Conservation (phyloP, 2,888 invertebrate species). For the Sphecodes monilicornis region DNA sequence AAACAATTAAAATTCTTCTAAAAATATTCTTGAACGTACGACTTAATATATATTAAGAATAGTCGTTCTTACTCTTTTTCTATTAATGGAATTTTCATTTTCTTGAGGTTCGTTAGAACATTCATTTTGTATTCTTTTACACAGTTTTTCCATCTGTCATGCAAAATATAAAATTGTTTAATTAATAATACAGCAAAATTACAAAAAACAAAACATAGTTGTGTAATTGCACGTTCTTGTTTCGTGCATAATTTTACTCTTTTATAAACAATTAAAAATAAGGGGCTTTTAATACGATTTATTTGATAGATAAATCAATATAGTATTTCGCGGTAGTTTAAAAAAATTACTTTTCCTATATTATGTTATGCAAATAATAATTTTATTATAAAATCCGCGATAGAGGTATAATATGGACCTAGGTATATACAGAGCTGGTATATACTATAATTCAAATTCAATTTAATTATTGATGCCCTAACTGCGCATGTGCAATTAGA, state of each 20-base stretch:
- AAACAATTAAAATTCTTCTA: neutral
- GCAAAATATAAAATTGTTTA: neutral
- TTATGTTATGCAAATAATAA: neutral
- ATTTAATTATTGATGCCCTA: neutral
- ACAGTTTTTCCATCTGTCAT: slow-evolving; percentile 6
- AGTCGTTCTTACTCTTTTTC: slow-evolving; percentile 30
- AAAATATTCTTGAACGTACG: neutral
- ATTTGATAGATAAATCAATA: neutral
- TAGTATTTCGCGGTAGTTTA: neutral
- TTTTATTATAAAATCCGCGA: neutral
- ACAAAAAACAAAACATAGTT: slow-evolving; percentile 12
- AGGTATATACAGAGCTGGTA: no score
- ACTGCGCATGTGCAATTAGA: slow-evolving; percentile 3
- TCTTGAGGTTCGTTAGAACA: neutral
- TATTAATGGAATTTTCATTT: neutral
- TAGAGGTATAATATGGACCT: neutral
- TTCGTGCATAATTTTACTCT: neutral
- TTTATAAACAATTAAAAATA: neutral
- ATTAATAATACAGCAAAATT: slow-evolving; percentile 1
- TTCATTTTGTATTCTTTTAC: slow-evolving; percentile 10
- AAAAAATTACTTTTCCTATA: neutral
- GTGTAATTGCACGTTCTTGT: neutral
- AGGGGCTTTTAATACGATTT: neutral
- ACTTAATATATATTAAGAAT: neutral
- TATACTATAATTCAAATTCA: neutral